Evolutionary conservation across 2,888 invertebrate species (phyloP).

Genomic region (Dorcus hopei): DNA sequence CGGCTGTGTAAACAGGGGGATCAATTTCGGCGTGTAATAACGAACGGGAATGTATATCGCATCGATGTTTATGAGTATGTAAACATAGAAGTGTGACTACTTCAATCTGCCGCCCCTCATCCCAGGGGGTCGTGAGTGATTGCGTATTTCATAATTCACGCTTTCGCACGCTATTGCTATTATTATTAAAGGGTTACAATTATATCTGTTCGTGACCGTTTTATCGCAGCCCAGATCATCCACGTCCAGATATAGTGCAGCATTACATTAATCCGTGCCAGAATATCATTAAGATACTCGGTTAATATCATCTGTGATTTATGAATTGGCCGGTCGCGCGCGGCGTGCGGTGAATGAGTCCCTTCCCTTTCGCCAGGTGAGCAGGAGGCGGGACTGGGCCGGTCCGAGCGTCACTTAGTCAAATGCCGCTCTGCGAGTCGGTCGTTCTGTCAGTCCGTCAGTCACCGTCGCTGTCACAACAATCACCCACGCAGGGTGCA

Average conservation of each 20-base stretch:
- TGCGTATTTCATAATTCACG: conserved; percentile 13
- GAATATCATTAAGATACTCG: conserved; percentile 35
- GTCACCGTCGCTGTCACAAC: conserved; percentile 33
- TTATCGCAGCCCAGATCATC: conserved; percentile 21
- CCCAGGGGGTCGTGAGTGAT: neutral
- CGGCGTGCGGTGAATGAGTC: conserved; percentile 48
- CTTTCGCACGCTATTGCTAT: conserved; percentile 17
- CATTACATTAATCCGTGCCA: conserved; percentile 31
- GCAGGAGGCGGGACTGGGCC: conserved; percentile 47
- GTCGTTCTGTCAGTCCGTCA: conserved; percentile 35
- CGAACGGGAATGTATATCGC: conserved; percentile 20
- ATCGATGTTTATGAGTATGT: conserved; percentile 8
- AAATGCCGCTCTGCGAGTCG: conserved; percentile 45
- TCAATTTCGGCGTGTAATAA: conserved; percentile 25
- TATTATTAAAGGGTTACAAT: conserved; percentile 21
- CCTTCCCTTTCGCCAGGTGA: conserved; percentile 46
- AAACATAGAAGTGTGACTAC: conserved; percentile 9
- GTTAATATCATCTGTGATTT: conserved; percentile 45
- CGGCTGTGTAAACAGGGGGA: conserved; percentile 15
- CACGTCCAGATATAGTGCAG: conserved; percentile 23
- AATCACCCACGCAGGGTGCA: conserved; percentile 28
- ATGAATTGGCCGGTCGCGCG: conserved; percentile 40
- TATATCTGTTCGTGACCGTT: conserved; percentile 22
- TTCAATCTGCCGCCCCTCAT: conserved; percentile 4
- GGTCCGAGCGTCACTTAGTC: conserved; percentile 48